Percentiles rank a stretch among this genome's conserved stretches.
phyloP scores from a whole-genome alignment of 2,888 invertebrate genomes.

The Hartigia nigra region DNA sequence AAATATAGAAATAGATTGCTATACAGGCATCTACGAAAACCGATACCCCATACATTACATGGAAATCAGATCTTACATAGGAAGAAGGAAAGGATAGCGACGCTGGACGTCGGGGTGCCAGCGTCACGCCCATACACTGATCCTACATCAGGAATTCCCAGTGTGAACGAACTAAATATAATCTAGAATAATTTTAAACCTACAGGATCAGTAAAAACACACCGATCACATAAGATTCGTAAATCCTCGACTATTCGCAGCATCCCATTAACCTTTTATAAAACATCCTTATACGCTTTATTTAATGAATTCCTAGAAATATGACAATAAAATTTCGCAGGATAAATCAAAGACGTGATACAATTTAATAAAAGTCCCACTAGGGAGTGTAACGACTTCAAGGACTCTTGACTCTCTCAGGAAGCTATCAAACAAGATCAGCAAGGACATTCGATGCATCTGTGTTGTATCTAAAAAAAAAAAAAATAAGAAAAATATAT shows the following conservation, averaged over 20 bases:
- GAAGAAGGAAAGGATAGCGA: slow-evolving; percentile 39
- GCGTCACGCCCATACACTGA: slow-evolving; percentile 28
- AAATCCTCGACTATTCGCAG: too few relatives aligned
- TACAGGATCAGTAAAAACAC: not conserved
- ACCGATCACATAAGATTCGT: not conserved
- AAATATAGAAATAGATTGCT: not conserved
- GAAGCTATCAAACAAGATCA: slow-evolving; percentile 59
- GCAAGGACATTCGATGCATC: slow-evolving; percentile 49
- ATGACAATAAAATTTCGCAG: not conserved
- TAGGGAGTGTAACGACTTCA: slow-evolving; percentile 57
- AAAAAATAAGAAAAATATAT: too few relatives aligned
- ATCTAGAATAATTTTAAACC: not conserved
- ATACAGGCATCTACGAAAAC: not conserved
- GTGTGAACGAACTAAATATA: not conserved
- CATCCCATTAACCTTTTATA: not conserved
- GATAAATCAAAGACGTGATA: not conserved
- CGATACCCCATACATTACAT: slow-evolving; percentile 32
- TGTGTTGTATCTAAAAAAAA: not conserved
- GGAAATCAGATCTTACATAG: slow-evolving; percentile 43
- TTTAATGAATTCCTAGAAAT: not conserved
- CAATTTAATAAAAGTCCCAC: slow-evolving; percentile 24
- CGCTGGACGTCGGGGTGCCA: slow-evolving; percentile 27
- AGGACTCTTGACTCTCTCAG: slow-evolving; percentile 60
- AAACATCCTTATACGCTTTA: not conserved
- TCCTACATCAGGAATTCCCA: not conserved